These are phyloP conservation scores for Chloroceryle aenea DNA, from an alignment of 2,113 vertebrate species.

Conservation along the genomic window DNA sequence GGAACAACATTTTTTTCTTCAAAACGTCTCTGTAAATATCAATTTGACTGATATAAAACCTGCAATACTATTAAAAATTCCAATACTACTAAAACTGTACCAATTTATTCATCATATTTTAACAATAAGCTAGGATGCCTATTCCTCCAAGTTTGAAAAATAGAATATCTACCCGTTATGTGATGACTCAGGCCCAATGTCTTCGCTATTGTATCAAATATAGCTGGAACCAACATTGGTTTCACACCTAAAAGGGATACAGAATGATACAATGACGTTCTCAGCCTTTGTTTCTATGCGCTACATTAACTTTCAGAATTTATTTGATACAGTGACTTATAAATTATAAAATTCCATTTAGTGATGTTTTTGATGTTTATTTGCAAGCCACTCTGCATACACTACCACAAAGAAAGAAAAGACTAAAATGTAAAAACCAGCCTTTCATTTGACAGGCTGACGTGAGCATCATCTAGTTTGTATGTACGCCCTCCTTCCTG, in stretches of 20 bases:
- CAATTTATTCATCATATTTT: not conserved
- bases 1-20: not conserved
- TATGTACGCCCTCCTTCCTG: not conserved
- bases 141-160: not conserved
- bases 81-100: not conserved
- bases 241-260: conserved; percentile 24
- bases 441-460: not conserved
- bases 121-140: not conserved
- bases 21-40: not conserved
- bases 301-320: not conserved
- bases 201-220: not conserved
- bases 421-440: not conserved
- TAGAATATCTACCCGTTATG: not conserved
- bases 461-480: too few species aligned
- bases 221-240: conserved; percentile 8
- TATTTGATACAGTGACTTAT: not conserved
- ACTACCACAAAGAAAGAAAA: not conserved
- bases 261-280: not conserved
- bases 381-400: not conserved
- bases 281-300: not conserved
- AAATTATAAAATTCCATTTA: not conserved
- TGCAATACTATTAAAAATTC: not conserved
- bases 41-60: not conserved
- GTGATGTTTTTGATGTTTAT: not conserved
- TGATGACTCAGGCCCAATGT: not conserved